Evolutionary conservation across 2,888 invertebrate species (phyloP).

Genomic region (Pristionchus japonicus): DNA sequence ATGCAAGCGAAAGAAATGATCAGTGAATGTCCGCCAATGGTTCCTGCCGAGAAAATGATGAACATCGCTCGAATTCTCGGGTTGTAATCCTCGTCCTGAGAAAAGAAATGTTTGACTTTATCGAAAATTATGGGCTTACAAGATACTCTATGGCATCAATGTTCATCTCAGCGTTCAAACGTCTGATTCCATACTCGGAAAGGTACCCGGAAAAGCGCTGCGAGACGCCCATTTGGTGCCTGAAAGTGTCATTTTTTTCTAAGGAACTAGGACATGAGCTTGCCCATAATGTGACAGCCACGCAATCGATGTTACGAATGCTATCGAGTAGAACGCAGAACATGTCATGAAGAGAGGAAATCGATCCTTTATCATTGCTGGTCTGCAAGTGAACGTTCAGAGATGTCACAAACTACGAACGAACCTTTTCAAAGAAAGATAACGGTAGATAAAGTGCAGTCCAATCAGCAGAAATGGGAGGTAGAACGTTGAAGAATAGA

Average conservation of each 20-base stretch:
- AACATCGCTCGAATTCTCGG: not conserved
- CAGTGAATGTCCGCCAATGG: not conserved
- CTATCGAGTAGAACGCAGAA: not conserved
- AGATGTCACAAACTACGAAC: not conserved
- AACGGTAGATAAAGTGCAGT: not conserved
- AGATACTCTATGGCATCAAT: not conserved
- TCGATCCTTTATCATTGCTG: not conserved
- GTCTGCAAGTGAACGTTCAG: not conserved
- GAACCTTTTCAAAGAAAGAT: not conserved
- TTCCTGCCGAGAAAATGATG: not conserved
- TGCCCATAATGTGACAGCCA: not conserved
- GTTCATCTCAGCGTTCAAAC: not conserved
- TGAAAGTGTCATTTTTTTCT: not conserved
- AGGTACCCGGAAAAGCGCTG: not conserved
- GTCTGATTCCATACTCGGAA: not conserved
- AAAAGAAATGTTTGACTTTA: too few relatives aligned
- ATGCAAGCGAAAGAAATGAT: not conserved
- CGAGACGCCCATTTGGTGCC: not conserved
- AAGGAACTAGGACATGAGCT: not conserved
- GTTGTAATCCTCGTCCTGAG: not conserved
- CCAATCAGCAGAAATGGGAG: not conserved
- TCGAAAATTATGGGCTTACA: not conserved
- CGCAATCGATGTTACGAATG: not conserved
- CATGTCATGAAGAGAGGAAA: not conserved
- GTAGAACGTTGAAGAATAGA: not conserved